Percentiles rank a stretch among this genome's conserved stretches.
Evolutionary conservation across 2,888 invertebrate species (phyloP).

Genomic region (Gymnosoma rotundatum): DNA sequence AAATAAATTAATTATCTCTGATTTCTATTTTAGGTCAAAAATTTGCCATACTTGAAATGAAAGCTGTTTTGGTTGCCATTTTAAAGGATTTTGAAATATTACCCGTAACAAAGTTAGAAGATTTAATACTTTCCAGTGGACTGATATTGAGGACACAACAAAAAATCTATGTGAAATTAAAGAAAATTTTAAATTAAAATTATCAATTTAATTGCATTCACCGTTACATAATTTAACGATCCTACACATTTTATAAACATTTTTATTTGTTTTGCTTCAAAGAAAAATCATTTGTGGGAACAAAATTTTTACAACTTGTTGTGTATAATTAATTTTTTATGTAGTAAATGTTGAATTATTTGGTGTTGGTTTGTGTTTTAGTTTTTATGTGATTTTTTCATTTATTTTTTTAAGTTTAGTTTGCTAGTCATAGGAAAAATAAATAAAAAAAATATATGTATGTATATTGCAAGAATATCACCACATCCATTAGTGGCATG

Average conservation of each 20-base stretch:
- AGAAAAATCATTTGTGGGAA: conserved; percentile 47
- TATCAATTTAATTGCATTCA: conserved; percentile 13
- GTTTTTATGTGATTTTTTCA: not conserved
- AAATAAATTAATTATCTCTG: too few species aligned
- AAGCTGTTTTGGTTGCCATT: conserved; percentile 84
- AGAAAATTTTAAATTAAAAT: conserved; percentile 53
- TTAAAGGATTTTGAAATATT: conserved; percentile 83
- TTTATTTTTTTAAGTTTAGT: conserved; percentile 24
- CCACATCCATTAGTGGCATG: conserved; percentile 54
- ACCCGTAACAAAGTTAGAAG: conserved; percentile 83
- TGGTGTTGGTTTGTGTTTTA: conserved; percentile 35
- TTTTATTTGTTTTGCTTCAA: not conserved
- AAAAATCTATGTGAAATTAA: conserved; percentile 77
- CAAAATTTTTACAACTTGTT: conserved; percentile 25
- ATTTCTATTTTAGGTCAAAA: conserved; percentile 84
- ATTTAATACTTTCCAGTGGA: conserved; percentile 82
- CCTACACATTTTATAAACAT: conserved; percentile 10
- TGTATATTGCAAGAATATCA: conserved; percentile 49
- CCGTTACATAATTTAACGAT: conserved; percentile 13
- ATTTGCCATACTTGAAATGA: conserved; percentile 87
- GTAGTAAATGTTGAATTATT: conserved; percentile 38
- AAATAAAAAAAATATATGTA: not conserved
- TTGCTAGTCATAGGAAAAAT: conserved; percentile 4
- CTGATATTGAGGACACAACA: conserved; percentile 83
- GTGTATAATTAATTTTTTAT: conserved; percentile 21